Percentiles rank a stretch among this genome's conserved stretches.
phyloP scores from a whole-genome alignment of 1,140 invertebrate genomes.

The Aricia agestis region DNA sequence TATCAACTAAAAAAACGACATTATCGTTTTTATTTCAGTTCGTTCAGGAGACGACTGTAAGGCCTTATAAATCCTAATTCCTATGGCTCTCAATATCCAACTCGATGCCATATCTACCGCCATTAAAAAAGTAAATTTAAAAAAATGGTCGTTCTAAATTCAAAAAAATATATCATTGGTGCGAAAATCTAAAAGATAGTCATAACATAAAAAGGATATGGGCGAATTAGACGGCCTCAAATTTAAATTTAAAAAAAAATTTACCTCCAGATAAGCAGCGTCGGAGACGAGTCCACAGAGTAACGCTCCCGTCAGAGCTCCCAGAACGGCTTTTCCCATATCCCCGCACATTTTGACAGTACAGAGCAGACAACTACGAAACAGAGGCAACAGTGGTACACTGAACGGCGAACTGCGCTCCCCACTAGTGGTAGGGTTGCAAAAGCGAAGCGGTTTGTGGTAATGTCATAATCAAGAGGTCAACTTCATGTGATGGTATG shows the following conservation, averaged over 20 bases:
- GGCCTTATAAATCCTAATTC: too few species aligned
- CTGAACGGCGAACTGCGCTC: slow-evolving; percentile 15
- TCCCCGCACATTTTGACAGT: slow-evolving; percentile 59
- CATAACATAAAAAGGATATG: too few species aligned
- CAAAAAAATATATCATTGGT: too few species aligned
- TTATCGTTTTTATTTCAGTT: too few species aligned
- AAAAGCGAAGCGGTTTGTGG: slow-evolving; percentile 18
- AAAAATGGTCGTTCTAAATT: too few species aligned
- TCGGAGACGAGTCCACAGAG: slow-evolving; percentile 62
- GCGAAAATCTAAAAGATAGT: too few species aligned
- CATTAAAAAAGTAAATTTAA: too few species aligned
- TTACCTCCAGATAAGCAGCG: slow-evolving; percentile 65
- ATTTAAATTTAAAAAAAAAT: neutral
- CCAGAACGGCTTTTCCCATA: slow-evolving; percentile 65
- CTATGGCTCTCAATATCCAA: too few species aligned
- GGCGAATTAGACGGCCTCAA: too few species aligned
- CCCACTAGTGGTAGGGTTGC: slow-evolving; percentile 20
- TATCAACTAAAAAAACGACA: too few species aligned
- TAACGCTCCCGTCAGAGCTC: slow-evolving; percentile 62
- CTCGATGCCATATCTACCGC: too few species aligned
- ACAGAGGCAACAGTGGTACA: slow-evolving; percentile 20
- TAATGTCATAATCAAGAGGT: neutral
- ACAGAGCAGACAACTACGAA: slow-evolving; percentile 18
- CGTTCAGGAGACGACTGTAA: too few species aligned
- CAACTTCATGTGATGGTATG: neutral